Evolutionary conservation across 64 coral and sea anemone genomes (phyloP), one percentile per base, ranked within the genome.

Genomic region (Porites lutea): DNA sequence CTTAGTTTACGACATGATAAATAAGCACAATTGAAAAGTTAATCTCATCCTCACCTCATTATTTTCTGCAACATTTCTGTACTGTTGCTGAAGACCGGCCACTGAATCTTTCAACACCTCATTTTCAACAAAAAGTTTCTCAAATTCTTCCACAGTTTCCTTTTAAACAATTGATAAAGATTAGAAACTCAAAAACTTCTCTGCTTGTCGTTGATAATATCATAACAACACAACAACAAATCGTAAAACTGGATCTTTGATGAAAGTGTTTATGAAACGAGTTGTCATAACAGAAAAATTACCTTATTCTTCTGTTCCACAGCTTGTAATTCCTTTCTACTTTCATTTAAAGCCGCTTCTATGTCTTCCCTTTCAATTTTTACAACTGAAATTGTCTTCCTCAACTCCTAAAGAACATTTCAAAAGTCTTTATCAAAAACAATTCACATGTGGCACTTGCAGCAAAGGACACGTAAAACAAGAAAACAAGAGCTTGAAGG

Each of bases 301-400:
- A 98, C 96, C 82, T 98, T 98, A 59, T 90, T 95, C 20, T 92
- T 95, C 15, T 88, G 57, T 71, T 95, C 89, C 58, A 98, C 16
- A 75, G 64, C 48, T 88, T 88, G 83, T 47, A 90, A 68, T 76
- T 95, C 91, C 70, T 93, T 98, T 64, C 89, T 92, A 37, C 75
- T 85, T 8, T 98, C 96, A 37, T 79, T 98, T 19, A 98, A 80
- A 59, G 90, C 80, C 18, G 68, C 65, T 64, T 95, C 87, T 7
- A 93, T 46, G 46, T 82, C 90, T 64, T 98, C 93, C 21, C 90
- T 95, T 74, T 98, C 93, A 60, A 92, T 70, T 55, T 90, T 93
- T 19, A 95, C 23, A 3, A 79, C 58, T 18, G 82, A 82, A 22
- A 98, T 82, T 62, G 91, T 90, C 83, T 89, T 98, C 46, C 92